phyloP scores from a whole-genome alignment of 2,888 invertebrate genomes.

The Plagodis dolabraria region DNA sequence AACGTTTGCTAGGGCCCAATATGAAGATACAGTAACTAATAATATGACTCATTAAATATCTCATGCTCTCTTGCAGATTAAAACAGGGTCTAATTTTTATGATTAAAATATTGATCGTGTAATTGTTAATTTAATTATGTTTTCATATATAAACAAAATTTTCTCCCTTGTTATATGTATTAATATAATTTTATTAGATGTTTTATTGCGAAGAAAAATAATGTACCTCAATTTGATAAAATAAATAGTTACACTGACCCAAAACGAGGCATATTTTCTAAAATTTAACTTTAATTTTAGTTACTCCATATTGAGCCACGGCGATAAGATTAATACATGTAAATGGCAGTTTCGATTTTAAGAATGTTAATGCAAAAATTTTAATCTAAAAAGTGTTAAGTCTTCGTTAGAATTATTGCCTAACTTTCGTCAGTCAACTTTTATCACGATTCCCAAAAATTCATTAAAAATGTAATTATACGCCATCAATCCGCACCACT shows the following conservation, averaged over 20 bases:
- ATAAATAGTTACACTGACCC: too few species aligned
- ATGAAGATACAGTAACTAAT: constrained; percentile 5
- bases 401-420: constrained; percentile 80
- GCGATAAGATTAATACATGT: constrained; percentile 61
- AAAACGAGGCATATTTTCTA: not conserved
- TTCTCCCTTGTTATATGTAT: too few species aligned
- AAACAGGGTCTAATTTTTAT: too few species aligned
- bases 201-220: too few species aligned
- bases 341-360: constrained; percentile 76
- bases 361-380: constrained; percentile 59
- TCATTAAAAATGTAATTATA: constrained; percentile 43
- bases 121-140: too few species aligned
- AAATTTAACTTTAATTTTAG: not conserved
- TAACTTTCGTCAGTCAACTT: constrained; percentile 56
- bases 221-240: too few species aligned
- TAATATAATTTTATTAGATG: too few species aligned
- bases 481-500: constrained; percentile 80
- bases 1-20: constrained; percentile 29
- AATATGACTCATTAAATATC: too few species aligned
- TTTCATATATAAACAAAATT: too few species aligned
- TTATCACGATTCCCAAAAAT: constrained; percentile 49
- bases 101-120: too few species aligned
- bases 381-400: constrained; percentile 77
- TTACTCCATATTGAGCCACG: constrained; percentile 42
- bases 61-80: too few species aligned